Conservation (phyloP, 1,140 invertebrate species). For the Ceratoteleas bidentatus region DNA sequence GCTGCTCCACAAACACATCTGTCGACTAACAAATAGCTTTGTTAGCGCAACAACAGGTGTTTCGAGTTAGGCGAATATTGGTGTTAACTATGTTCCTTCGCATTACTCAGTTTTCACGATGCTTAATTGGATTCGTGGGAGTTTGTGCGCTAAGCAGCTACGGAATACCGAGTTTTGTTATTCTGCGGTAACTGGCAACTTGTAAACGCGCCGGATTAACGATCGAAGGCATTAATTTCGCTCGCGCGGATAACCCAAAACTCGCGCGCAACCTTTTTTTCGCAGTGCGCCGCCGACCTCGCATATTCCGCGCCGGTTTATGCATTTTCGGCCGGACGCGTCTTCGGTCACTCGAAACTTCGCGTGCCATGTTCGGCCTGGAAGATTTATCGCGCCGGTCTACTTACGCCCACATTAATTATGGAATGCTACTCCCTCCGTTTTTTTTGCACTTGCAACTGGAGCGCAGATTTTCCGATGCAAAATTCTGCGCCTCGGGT, state of each 20-base stretch:
- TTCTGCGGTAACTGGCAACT: too few species aligned
- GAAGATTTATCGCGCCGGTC: slow-evolving; percentile 69
- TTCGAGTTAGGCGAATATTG: slow-evolving; percentile 48
- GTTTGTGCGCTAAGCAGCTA: too few species aligned
- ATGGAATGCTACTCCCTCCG: slow-evolving; percentile 65
- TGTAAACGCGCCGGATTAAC: too few species aligned
- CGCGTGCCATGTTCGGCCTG: slow-evolving; percentile 59
- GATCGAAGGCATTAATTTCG: too few species aligned
- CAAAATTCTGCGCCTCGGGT: slow-evolving; percentile 48
- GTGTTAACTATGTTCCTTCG: slow-evolving; percentile 38
- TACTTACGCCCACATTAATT: slow-evolving; percentile 70
- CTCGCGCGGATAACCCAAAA: too few species aligned
- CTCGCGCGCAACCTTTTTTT: too few species aligned
- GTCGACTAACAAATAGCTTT: slow-evolving; percentile 53
- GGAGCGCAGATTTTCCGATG: slow-evolving; percentile 65
- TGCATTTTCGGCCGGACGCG: slow-evolving; percentile 42
- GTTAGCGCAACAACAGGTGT: slow-evolving; percentile 54
- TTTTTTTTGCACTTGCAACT: slow-evolving; percentile 49
- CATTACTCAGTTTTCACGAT: slow-evolving; percentile 32
- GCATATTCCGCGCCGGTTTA: slow-evolving; percentile 19
- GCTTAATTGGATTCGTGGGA: slow-evolving; percentile 39
- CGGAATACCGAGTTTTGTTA: too few species aligned
- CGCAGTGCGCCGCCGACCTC: background rate
- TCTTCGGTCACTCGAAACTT: slow-evolving; percentile 64
- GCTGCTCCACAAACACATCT: slow-evolving; percentile 29